Base-by-base conservation (phyloP, 2,888 invertebrate species). In the Habrosyne pyritoides region DNA sequence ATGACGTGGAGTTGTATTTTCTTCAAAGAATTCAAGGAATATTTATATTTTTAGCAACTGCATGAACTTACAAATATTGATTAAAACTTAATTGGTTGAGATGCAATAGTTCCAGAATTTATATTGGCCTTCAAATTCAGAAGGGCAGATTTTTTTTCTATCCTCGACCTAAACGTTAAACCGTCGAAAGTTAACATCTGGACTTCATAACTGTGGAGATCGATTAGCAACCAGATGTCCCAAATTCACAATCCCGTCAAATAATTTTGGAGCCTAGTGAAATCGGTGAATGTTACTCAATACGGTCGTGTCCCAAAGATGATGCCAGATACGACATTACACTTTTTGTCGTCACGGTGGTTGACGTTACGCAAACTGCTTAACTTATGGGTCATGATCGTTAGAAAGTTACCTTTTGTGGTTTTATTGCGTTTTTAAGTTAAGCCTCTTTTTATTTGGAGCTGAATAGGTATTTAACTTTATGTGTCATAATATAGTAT, bases 331-430 rank as follows among this genome's bases (percentile, higher is more conserved):
- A 62, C 60, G 64, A 69, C 67, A 64, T 55, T 56, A 50, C 30
- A 21, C 28, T 28, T 50, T 50, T 28, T 48, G 53, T 56, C 56
- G 62, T 66, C 66, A 64, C 63, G 59, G 63, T 57, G 52, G 55
- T 60, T 64, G 59, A 65, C 63, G 67, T 65, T 58, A 61, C 69
- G 59, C 65, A 66, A 66, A 58, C 51, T 60, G 61, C 42, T 50
- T 18, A 53, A 47, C 47, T 60, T 55, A 54, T 75, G 65, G 74
- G 73, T 77, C 72, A 72, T 62, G 69, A 76, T 74, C 76, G 76
- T 79, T 81, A 81, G 83, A 82, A 83, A 84, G 83, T 75, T 60
- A 59, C 59, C 63, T 66, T 70, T 69, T 68, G 60, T 70, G 61
- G 54, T 66, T 68, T 67, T 71, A 69, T 70, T 68, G 54, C 47